phyloP scores from a whole-genome alignment of 2,888 invertebrate genomes.

The Tyria jacobaeae region DNA sequence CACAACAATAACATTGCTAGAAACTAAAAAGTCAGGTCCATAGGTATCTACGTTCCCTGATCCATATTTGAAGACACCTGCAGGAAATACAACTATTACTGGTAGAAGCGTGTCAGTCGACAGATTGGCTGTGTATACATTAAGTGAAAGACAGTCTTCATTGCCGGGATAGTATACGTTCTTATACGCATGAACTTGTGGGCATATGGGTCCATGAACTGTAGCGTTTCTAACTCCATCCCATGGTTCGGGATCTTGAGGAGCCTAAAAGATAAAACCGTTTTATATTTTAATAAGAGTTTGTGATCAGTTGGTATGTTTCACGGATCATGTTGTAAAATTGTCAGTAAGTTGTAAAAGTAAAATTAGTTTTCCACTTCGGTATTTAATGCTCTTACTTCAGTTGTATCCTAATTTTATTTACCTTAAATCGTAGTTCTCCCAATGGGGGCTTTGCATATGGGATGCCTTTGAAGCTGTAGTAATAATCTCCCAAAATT shows the following conservation, averaged over 20 bases:
- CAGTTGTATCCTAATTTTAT: neutral
- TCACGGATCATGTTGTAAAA: too few species aligned
- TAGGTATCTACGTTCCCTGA: constrained; percentile 14
- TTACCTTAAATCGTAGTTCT: constrained; percentile 78
- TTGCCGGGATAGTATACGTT: constrained; percentile 3
- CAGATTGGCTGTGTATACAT: constrained; percentile 32
- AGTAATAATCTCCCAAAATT: constrained; percentile 6
- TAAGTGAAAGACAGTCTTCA: constrained; percentile 36
- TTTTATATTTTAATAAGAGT: too few species aligned
- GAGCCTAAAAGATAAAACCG: neutral
- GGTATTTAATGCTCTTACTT: too few species aligned
- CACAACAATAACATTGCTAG: constrained; percentile 5
- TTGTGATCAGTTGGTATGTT: too few species aligned
- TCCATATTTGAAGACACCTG: constrained; percentile 5
- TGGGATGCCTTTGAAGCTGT: constrained; percentile 68
- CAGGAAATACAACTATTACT: constrained; percentile 15
- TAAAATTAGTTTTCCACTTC: neutral
- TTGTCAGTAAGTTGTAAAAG: too few species aligned
- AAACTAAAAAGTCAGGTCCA: constrained; percentile 20
- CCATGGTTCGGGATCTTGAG: neutral
- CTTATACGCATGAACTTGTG: constrained; percentile 18
- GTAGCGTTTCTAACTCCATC: constrained; percentile 19
- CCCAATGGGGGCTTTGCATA: constrained; percentile 81
- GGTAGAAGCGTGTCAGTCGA: neutral
- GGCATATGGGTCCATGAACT: constrained; percentile 36